Percentiles rank a stretch among this genome's conserved stretches.
phyloP scores from a whole-genome alignment of 2,113 vertebrate species.

The Desmodus rotundus region DNA sequence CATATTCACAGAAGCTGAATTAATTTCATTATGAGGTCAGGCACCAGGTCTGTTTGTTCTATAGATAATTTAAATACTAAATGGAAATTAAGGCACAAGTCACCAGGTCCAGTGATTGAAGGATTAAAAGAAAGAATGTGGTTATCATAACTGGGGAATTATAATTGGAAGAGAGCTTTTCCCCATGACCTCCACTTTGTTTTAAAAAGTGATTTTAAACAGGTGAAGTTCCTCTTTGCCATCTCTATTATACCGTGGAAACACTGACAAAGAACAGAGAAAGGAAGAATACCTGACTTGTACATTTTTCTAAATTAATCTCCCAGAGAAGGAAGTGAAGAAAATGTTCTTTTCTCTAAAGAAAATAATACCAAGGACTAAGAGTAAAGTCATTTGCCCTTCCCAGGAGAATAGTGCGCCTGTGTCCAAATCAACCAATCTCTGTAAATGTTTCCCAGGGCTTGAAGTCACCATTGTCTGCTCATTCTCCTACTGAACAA shows the following conservation, averaged over 20 bases:
- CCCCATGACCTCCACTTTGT: background rate
- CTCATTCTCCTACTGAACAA: conserved; percentile 30
- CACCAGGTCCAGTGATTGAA: background rate
- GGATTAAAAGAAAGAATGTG: background rate
- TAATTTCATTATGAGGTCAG: background rate
- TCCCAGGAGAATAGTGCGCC: conserved; percentile 17
- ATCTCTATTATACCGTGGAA: background rate
- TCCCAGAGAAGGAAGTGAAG: conserved; percentile 5
- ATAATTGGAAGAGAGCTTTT: background rate
- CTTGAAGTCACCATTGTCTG: background rate
- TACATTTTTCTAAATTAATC: conserved; percentile 4
- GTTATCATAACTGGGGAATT: background rate
- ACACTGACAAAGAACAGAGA: background rate
- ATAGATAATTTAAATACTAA: background rate
- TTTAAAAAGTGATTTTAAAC: background rate
- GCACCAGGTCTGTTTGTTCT: background rate
- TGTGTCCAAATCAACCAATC: conserved; percentile 40
- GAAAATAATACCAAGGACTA: conserved; percentile 8
- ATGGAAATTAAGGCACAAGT: background rate
- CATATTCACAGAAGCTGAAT: background rate
- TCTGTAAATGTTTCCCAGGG: background rate
- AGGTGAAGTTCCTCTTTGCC: background rate
- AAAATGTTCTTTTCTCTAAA: conserved; percentile 30
- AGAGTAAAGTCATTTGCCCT: background rate
- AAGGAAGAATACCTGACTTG: background rate